These are phyloP conservation scores for Agrilus cyanescens DNA, from an alignment of 2,888 invertebrate species.

Conservation along the genomic window DNA sequence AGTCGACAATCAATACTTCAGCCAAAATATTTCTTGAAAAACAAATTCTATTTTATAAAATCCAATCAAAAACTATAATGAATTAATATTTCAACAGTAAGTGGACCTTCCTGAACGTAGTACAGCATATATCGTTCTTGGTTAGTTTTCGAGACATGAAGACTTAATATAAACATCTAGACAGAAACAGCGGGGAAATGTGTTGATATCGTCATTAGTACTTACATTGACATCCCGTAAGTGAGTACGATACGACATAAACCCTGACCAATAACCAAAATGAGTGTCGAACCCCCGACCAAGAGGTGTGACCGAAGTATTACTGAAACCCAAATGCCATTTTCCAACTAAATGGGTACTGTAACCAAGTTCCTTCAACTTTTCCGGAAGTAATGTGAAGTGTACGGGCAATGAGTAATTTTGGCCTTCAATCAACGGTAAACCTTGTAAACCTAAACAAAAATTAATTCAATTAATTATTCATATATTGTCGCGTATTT, in stretches of 20 bases:
- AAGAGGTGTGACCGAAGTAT: slow-evolving; percentile 49
- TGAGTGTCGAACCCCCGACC: slow-evolving; percentile 61
- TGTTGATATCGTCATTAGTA: too few relatives aligned
- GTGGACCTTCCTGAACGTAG: too few relatives aligned
- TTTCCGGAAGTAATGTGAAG: slow-evolving; percentile 39
- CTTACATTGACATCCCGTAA: slow-evolving; percentile 19
- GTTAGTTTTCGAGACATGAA: too few relatives aligned
- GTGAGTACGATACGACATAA: slow-evolving; percentile 60
- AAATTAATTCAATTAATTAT: not conserved
- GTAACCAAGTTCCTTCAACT: slow-evolving; percentile 52
- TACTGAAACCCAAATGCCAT: slow-evolving; percentile 68
- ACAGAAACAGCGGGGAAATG: too few relatives aligned
- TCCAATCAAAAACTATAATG: too few relatives aligned
- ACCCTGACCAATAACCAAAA: slow-evolving; percentile 67
- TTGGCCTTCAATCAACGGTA: slow-evolving; percentile 49
- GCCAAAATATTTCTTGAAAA: too few relatives aligned
- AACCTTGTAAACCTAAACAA: slow-evolving; percentile 49
- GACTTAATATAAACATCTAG: too few relatives aligned
- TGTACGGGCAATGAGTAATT: slow-evolving; percentile 52
- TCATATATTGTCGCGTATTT: too few relatives aligned
- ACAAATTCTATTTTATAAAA: too few relatives aligned
- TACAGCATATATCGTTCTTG: too few relatives aligned
- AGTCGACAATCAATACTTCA: too few relatives aligned
- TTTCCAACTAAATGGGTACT: slow-evolving; percentile 61
- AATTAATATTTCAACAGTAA: too few relatives aligned